A percentile compares a stretch with the other conserved stretches of the same genome.
Evolutionary conservation across 2,113 vertebrate genomes (phyloP).

Genomic region (Leptodactylus fuscus): DNA sequence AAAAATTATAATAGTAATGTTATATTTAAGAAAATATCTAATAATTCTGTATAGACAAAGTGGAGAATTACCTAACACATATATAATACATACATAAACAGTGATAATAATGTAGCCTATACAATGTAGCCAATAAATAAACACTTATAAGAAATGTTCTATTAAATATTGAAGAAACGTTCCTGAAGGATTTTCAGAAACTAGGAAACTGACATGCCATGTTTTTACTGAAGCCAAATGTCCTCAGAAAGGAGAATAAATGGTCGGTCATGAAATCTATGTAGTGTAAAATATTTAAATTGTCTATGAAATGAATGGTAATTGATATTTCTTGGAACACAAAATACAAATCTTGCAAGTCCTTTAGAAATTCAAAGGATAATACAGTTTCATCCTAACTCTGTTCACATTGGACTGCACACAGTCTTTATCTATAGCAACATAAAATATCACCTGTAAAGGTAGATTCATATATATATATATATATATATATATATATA

Average conservation of each 20-base stretch:
- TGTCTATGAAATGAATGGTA: constrained; percentile 47
- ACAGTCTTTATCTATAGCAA: background rate
- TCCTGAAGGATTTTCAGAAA: constrained; percentile 5
- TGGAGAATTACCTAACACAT: too few relatives aligned
- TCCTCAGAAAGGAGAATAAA: constrained; percentile 34
- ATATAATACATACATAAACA: too few relatives aligned
- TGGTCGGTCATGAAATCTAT: constrained; percentile 42
- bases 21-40: too few relatives aligned
- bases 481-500: background rate
- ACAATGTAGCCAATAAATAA: too few relatives aligned
- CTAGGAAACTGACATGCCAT: background rate
- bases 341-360: constrained; percentile 45
- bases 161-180: background rate
- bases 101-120: too few relatives aligned
- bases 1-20: too few relatives aligned
- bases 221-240: constrained; percentile 35
- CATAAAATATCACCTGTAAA: background rate
- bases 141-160: too few relatives aligned
- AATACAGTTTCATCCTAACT: background rate
- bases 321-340: constrained; percentile 53
- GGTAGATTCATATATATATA: background rate
- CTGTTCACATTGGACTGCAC: background rate
- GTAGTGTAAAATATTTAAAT: constrained; percentile 53
- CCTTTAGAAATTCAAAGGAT: constrained; percentile 32
- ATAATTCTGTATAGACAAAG: too few relatives aligned